Conservation (phyloP, 2,888 invertebrate genomes). For the Acrobasis consociella region DNA sequence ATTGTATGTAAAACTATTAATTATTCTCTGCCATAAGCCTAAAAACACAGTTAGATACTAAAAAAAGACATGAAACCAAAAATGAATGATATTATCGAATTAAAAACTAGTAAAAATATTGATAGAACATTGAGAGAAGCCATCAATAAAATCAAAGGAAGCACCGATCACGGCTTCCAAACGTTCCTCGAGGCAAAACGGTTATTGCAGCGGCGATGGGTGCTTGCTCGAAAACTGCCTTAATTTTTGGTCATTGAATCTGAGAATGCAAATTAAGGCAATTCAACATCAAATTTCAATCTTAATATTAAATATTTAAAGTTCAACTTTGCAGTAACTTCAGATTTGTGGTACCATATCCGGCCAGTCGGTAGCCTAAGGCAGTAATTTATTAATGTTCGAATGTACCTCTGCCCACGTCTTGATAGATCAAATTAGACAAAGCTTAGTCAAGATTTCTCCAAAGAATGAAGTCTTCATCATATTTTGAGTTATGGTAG, state of each 20-base stretch:
- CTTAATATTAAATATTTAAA: slow-evolving; percentile 22
- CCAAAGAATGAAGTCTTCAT: slow-evolving; percentile 63
- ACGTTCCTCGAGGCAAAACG: slow-evolving; percentile 60
- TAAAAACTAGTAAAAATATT: slow-evolving; percentile 39
- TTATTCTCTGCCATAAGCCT: neutral
- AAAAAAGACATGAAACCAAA: neutral
- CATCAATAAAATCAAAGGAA: slow-evolving; percentile 48
- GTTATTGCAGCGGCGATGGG: slow-evolving; percentile 67
- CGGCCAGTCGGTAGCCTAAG: slow-evolving; percentile 71
- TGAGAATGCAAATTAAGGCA: slow-evolving; percentile 67
- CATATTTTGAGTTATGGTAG: slow-evolving; percentile 55
- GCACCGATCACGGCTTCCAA: slow-evolving; percentile 62
- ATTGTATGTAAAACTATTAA: too few species aligned
- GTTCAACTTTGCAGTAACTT: slow-evolving; percentile 29
- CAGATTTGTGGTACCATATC: slow-evolving; percentile 59
- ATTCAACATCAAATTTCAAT: slow-evolving; percentile 37
- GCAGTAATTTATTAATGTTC: slow-evolving; percentile 69
- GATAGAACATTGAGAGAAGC: slow-evolving; percentile 36
- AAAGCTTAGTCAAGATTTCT: slow-evolving; percentile 61
- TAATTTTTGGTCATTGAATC: slow-evolving; percentile 77
- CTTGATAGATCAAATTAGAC: slow-evolving; percentile 73
- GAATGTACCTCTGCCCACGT: slow-evolving; percentile 60
- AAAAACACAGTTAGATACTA: too few species aligned
- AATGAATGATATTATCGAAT: slow-evolving; percentile 28
- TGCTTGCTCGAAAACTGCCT: slow-evolving; percentile 62